These are phyloP conservation scores for Lepidiolamprologus cunningtoni DNA, from an alignment of 2,113 vertebrate species.

Conservation along the genomic window DNA sequence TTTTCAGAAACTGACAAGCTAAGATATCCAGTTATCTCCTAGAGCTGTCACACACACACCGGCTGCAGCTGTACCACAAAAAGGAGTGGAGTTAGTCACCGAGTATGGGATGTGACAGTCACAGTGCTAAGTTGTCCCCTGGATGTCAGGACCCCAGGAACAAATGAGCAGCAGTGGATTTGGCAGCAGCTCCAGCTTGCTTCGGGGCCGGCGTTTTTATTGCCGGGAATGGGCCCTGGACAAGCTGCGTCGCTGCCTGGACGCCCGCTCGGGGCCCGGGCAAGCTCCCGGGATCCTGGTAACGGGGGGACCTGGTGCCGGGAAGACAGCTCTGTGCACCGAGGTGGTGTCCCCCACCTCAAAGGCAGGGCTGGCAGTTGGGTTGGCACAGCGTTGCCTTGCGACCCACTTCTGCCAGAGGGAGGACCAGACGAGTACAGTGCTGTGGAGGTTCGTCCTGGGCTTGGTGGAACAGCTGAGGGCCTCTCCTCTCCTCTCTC, in stretches of 20 bases:
- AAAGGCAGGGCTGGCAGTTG: slow-evolving; percentile 25
- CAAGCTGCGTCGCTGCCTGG: slow-evolving; percentile 70
- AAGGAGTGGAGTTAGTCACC: background rate
- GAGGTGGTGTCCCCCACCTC: slow-evolving; percentile 73
- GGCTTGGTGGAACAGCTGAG: slow-evolving; percentile 72
- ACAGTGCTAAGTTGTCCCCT: background rate
- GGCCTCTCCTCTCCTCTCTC: slow-evolving; percentile 55
- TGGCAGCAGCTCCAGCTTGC: slow-evolving; percentile 51
- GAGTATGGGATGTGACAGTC: slow-evolving; percentile 45
- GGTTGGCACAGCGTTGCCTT: slow-evolving; percentile 66
- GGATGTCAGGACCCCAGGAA: background rate
- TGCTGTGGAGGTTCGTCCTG: slow-evolving; percentile 67
- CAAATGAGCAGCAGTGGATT: slow-evolving; percentile 54
- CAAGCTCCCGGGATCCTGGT: slow-evolving; percentile 60
- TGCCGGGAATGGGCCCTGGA: slow-evolving; percentile 80
- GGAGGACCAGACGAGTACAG: slow-evolving; percentile 62
- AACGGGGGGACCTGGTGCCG: slow-evolving; percentile 70
- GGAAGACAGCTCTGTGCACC: slow-evolving; percentile 73
- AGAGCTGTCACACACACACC: background rate
- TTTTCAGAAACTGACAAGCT: background rate
- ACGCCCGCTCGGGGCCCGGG: slow-evolving; percentile 21
- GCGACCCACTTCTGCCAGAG: slow-evolving; percentile 75
- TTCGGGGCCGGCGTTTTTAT: slow-evolving; percentile 70
- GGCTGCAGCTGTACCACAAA: background rate
- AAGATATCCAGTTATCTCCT: background rate